Percentiles rank a stretch among this genome's conserved stretches.
Conservation (phyloP, 2,888 invertebrate genomes). For the Calameuta idolon region DNA sequence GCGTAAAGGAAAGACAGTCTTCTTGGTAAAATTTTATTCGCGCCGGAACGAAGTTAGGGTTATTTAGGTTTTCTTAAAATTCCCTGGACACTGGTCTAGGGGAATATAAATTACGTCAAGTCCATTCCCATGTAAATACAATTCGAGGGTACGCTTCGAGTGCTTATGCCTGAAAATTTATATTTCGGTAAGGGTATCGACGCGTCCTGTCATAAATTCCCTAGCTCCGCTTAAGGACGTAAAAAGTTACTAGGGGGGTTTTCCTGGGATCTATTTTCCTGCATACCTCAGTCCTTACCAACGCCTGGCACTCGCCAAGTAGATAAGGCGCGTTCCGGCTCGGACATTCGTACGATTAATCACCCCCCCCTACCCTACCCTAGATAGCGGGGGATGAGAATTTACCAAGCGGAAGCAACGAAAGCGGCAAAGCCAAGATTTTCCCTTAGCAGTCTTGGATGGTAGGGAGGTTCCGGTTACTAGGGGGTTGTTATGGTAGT, state of each 20-base stretch:
- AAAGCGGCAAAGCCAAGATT: not conserved
- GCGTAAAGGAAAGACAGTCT: too few relatives aligned
- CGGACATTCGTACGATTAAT: not conserved
- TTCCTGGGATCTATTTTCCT: not conserved
- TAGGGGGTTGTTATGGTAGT: constrained; percentile 12
- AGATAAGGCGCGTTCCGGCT: not conserved
- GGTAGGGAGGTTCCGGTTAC: constrained; percentile 18
- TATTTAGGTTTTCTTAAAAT: not conserved
- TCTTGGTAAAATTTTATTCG: too few relatives aligned
- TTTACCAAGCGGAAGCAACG: not conserved
- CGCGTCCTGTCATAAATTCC: not conserved
- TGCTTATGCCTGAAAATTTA: not conserved
- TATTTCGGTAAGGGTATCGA: not conserved
- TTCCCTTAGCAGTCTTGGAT: not conserved
- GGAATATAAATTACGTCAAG: not conserved
- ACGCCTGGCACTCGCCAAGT: not conserved
- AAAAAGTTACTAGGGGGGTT: not conserved
- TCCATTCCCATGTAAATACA: not conserved
- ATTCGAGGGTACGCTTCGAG: not conserved
- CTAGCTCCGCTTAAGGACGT: not conserved
- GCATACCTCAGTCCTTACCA: not conserved
- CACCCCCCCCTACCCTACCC: not conserved
- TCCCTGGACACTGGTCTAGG: not conserved
- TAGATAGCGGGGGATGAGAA: not conserved
- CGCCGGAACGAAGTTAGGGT: too few relatives aligned